Evolutionary conservation across 2,797 vertebrate species (phyloP).

Genomic region (Platyrinchus mystaceus): DNA sequence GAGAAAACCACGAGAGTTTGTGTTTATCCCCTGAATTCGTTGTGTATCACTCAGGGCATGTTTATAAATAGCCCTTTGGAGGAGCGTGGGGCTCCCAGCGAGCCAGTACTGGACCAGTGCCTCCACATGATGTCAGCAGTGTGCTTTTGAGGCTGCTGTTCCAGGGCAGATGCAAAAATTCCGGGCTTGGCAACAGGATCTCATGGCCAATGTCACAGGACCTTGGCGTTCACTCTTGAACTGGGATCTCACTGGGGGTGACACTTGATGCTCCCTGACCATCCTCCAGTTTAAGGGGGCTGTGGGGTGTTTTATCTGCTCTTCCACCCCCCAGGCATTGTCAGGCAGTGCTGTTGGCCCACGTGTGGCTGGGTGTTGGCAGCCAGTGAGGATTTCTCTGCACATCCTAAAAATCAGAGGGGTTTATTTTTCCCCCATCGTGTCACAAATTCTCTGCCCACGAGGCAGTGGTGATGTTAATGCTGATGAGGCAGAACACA

Average conservation of each 20-base stretch:
- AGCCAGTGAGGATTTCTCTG: background rate
- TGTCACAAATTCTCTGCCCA: background rate
- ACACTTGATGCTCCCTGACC: background rate
- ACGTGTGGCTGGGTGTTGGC: background rate
- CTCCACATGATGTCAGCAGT: conserved; percentile 32
- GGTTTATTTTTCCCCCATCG: background rate
- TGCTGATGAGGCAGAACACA: background rate
- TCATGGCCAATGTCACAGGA: background rate
- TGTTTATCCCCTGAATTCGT: background rate
- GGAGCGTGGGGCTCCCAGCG: background rate
- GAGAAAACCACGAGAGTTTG: background rate
- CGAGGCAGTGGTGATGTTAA: fast-evolving
- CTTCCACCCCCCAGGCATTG: background rate
- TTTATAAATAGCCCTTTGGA: background rate
- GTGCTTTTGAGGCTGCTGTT: background rate
- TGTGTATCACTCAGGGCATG: background rate
- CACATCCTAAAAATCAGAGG: background rate
- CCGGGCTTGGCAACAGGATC: background rate
- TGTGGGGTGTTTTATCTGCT: background rate
- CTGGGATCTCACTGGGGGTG: background rate
- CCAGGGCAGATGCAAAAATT: background rate
- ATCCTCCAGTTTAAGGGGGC: background rate
- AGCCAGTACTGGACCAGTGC: background rate
- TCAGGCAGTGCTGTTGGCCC: background rate
- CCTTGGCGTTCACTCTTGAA: background rate